Evolutionary conservation across 2,888 invertebrate species (phyloP), one percentile per base, ranked within the genome.

Genomic region (Drosophila mettleri): DNA sequence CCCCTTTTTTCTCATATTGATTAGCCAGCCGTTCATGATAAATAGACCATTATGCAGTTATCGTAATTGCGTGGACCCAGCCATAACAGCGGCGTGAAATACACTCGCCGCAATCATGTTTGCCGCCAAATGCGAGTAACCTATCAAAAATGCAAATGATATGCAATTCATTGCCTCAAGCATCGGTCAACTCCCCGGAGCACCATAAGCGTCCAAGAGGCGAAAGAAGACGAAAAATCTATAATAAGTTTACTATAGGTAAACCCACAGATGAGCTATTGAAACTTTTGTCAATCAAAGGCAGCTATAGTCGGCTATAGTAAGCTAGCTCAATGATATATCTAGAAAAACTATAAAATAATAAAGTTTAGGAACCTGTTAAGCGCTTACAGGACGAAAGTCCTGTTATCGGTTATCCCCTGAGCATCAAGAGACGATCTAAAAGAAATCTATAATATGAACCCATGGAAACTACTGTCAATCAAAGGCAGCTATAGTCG

Each of bases 21-120:
- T 75, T 69, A 77, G 75, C 67, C 71, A 75, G 57, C 74, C 79
- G 73, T 81, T 86, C 76, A 86, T 89, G 88, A 89, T 85, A 90
- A 89, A 88, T 90, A 74, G 71, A 68, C 79, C 77, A 83, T 86
- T 85, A 78, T 69, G 70, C 74, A 84, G 81, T 71, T 86, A 67
- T 52, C 78, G 63, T 84, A 78, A 81, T 84, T 74, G 74, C 54
- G 57, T 58, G 27, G 36, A 57, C 29, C 46, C 52, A 45, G 41
- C 34, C 39, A 39, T 36, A 39, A 69, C 9, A 55, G 41, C 54
- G 38, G 55, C 74, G 55, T 61, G 41, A 60, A 67, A 41, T 38
- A 52, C 51, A 58, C 41, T 61, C 52, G 46, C 71, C 65, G 38
- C 76, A 60, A 65, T 66, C 69, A 69, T 39, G 20, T 39, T 39